Percentiles rank a stretch among this genome's conserved stretches.
Conservation (phyloP, 2,797 vertebrate genomes). For the Neosalanx taihuensis region DNA sequence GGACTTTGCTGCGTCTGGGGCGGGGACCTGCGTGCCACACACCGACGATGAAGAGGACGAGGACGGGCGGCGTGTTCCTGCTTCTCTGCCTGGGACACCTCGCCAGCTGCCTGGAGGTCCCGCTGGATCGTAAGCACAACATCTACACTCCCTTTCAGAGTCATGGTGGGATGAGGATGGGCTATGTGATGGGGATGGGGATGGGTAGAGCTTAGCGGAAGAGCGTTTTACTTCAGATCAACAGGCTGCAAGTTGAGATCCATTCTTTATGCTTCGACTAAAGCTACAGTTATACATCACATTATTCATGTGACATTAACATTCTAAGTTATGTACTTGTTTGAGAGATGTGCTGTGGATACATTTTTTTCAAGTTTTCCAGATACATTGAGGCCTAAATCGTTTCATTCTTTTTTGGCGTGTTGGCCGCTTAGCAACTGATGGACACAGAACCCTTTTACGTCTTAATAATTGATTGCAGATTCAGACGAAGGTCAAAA, state of each 20-base stretch:
- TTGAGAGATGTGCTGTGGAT: not conserved
- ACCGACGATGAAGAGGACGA: slow-evolving; percentile 76
- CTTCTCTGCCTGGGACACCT: slow-evolving; percentile 81
- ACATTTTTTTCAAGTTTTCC: not conserved
- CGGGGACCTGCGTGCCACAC: slow-evolving; percentile 60
- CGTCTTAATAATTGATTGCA: slow-evolving; percentile 1
- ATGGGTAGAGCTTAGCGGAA: too few relatives aligned
- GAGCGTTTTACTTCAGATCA: too few relatives aligned
- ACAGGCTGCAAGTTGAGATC: too few relatives aligned
- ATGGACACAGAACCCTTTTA: not conserved
- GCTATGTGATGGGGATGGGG: too few relatives aligned
- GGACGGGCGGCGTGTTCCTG: slow-evolving; percentile 66
- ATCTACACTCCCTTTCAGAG: not conserved
- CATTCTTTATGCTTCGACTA: too few relatives aligned
- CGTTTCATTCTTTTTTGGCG: not conserved
- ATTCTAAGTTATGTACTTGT: too few relatives aligned
- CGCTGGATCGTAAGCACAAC: slow-evolving; percentile 89
- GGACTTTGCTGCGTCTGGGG: slow-evolving; percentile 54
- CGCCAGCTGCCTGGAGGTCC: slow-evolving; percentile 85
- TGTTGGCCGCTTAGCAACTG: not conserved
- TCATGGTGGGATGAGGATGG: too few relatives aligned
- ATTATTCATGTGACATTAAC: too few relatives aligned
- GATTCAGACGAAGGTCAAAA: not conserved
- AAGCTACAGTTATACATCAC: too few relatives aligned
- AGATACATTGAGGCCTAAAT: not conserved